Conservation (phyloP, 2,797 vertebrate species). For the Novumbra hubbsi region DNA sequence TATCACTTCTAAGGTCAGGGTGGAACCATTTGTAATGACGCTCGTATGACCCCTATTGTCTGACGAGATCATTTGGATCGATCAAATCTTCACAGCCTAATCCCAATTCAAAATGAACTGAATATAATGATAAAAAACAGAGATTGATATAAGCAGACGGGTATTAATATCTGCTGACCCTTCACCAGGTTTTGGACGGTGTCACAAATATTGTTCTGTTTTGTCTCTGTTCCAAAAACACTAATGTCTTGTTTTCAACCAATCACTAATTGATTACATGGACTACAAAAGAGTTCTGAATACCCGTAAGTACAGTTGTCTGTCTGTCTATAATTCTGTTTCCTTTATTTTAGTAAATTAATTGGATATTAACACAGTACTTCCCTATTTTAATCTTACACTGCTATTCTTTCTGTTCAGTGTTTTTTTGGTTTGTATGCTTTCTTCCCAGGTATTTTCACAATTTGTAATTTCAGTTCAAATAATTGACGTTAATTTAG, state of each 20-base stretch:
- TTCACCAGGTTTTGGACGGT: constrained; percentile 64
- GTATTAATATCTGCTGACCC: not conserved
- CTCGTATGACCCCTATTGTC: not conserved
- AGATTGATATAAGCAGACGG: not conserved
- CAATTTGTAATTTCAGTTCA: constrained; percentile 18
- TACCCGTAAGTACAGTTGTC: constrained; percentile 77
- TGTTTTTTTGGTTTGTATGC: constrained; percentile 46
- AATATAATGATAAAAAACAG: not conserved
- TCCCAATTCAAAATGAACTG: not conserved
- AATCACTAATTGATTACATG: constrained; percentile 82
- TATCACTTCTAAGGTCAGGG: not conserved
- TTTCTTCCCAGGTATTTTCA: constrained; percentile 47
- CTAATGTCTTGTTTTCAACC: constrained; percentile 86
- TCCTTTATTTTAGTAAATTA: constrained; percentile 17
- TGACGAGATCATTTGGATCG: not conserved
- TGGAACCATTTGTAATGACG: not conserved
- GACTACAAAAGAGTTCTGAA: constrained; percentile 79
- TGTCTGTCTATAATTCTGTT: constrained; percentile 64
- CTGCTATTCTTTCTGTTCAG: constrained; percentile 51
- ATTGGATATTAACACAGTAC: constrained; percentile 48
- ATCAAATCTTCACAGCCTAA: not conserved
- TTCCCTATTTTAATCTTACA: constrained; percentile 56
- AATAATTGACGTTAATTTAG: constrained; percentile 51
- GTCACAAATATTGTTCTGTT: constrained; percentile 75
- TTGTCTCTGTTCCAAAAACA: constrained; percentile 77